phyloP scores from a whole-genome alignment of 2,113 vertebrate genomes.

The Oriolus oriolus region DNA sequence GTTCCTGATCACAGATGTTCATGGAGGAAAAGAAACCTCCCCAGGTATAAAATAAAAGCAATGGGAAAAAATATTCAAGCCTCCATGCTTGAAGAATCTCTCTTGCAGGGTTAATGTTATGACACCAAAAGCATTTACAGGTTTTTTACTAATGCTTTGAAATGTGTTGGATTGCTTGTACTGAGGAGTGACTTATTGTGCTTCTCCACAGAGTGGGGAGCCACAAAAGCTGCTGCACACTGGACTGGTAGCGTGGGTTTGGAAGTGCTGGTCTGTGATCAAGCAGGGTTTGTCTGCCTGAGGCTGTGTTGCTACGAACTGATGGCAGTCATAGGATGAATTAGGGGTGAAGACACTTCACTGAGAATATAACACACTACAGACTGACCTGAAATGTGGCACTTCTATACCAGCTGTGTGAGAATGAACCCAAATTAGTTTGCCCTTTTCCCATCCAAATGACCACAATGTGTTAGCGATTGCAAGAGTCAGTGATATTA shows the following conservation, averaged over 20 bases:
- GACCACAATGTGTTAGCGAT: not conserved
- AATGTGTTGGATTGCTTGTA: not conserved
- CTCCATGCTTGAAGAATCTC: not conserved
- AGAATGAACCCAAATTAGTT: not conserved
- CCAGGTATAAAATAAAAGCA: not conserved
- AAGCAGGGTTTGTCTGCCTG: not conserved
- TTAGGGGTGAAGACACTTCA: not conserved
- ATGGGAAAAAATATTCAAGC: not conserved
- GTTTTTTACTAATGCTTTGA: not conserved
- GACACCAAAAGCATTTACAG: not conserved
- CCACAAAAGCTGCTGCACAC: not conserved
- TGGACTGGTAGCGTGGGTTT: rapidly evolving
- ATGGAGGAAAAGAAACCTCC: not conserved
- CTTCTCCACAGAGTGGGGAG: not conserved
- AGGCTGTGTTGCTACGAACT: not conserved
- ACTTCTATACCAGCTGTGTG: not conserved
- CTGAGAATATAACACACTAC: not conserved
- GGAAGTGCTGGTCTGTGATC: not conserved
- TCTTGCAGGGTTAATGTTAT: not conserved
- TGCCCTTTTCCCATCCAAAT: not conserved
- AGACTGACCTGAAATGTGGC: not conserved
- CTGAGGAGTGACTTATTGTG: not conserved
- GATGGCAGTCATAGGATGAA: not conserved
- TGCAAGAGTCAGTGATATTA: not conserved
- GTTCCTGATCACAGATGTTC: not conserved